Base-by-base conservation (phyloP, 2,888 invertebrate species). In the Chrysolina americana region DNA sequence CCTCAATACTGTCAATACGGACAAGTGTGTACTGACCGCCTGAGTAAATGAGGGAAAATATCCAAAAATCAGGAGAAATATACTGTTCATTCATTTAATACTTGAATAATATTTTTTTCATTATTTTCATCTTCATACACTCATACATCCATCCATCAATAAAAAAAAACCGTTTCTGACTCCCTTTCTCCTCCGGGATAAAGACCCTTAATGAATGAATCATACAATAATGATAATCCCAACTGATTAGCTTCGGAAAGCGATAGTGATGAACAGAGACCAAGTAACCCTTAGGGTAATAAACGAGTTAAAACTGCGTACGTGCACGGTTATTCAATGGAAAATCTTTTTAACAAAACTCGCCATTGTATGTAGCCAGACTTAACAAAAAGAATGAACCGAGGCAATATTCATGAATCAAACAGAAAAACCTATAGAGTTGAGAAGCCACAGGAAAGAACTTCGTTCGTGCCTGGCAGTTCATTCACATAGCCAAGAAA, bases 361-460 rank as follows among this genome's bases (percentile, higher is more conserved):
- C 21, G 53, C 3, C 21, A 5, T 53, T 53, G 21, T 53, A 53
- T 53, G 21, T 53, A 53, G 53, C 53, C 53, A 53, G 53, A 53
- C 53, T 11, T 10, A 19, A 53, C 21, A 21, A 11, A 21, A 21
- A 21, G 48, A 53, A 53, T 11, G 1, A 10, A 11, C 13, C 53
- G 19, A 19, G 53, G 13, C 10, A 17, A 53, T 53, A 53, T 53
- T 53, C 21, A 53, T 21, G 53, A 53, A 53, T 53, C 53, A 13
- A 53, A 53, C 53, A 53, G 53, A 53, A 53, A 53, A 53, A 53
- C 19, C 53, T 21, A 53, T 21, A 53, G 53, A 53, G 21, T 53
- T 17, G 11, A 11, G 53, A 53, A 53, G 53, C 53, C 53, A 53
- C 21, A 21, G 10, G 21, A 53, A 13, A 21, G 21, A 53, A 5